Base-by-base conservation (phyloP, 1,140 invertebrate species). In the Coptotermes formosanus region DNA sequence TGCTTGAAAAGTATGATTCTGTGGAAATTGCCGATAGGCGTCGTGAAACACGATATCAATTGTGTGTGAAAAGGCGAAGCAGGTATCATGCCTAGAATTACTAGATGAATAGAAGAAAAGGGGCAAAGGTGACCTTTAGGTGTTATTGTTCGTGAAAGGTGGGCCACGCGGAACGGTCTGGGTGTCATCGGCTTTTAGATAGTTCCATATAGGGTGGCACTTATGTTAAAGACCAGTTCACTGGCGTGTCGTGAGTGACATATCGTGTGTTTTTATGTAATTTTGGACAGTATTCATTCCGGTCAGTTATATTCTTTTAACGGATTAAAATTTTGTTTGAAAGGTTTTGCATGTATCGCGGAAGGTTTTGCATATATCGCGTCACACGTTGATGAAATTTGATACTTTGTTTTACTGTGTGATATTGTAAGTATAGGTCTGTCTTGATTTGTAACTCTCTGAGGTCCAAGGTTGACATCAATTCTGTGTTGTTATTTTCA, bases 31-130 rank as follows among this genome's bases (percentile, higher is more conserved):
- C 3, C 30, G 64, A 75, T 75, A 30, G 9, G 0, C 30, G 30
- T 75, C 64, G 30, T 75, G 64, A 75, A 75, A 75, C 30, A 75
- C 64, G 64, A 75, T 75, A 75, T 75, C 64, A 75, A 30, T 75
- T 75, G 64, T 75, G 64, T 75, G 64, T 75, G 64, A 75, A 75
- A 75, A n/a, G 64, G 14, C 64, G n/a, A 30, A 75, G 64, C 64
- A 75, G 64, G 64, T 75, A 75, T 75, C 64, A 75, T 75, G 64
- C 64, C 64, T 30, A n/a, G n/a, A 75, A 75, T 75, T 75, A 75
- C n/a, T 30, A 11, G 64, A 75, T n/a, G n/a, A 23, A 75, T n/a
- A 12, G 64, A 30, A 11, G 64, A 55, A 55, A 48, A 75, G 16
- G 64, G 64, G 64, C 64, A 25, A 75, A 75, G n/a, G 64, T 25